Evolutionary conservation across 1,140 invertebrate genomes (phyloP), one percentile per base, ranked within the genome.

Genomic region (Pachyrhynchus sulphureomaculatus): DNA sequence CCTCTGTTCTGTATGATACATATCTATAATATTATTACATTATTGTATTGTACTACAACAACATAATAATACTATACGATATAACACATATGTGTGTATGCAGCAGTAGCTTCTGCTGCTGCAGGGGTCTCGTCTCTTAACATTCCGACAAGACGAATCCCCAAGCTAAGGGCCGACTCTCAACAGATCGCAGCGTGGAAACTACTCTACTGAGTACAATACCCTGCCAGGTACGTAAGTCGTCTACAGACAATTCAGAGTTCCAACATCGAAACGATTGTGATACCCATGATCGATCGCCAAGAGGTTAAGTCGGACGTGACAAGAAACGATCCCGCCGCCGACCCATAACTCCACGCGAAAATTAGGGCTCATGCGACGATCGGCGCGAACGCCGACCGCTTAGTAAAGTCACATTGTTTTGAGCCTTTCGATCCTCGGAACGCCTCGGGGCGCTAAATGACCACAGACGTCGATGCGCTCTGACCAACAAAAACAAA

Each of bases 191-290:
- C 76, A 80, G 76, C 75, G 76, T 77, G 76, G 73, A 79, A 79
- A 79, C 80, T 81, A 79, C 81, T 83, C 81, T 83, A 80, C 81
- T 78, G 79, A 79, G 76, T 78, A 83, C 79, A 82, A 82, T 79
- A 82, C 80, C 80, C 79, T 78, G 81, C 81, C 80, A 77, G 80
- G 81, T 80, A 81, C 75, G 74, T 76, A 82, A 82, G 80, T 83
- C 80, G 80, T 83, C 79, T 82, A 78, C 80, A 81, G 77, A 82
- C 80, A 77, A 82, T 82, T 82, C 79, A 78, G 78, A 81, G 80
- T 79, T 76, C 78, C 78, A 78, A 82, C 80, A 79, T 81, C 79
- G 80, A 82, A 82, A 78, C 79, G 73, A 74, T 49, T 52, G 20
- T 21, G n/a, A 47, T 54, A 61, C 64, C 60, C 53, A 66, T 68